These are phyloP conservation scores for Augochlora pura DNA, from an alignment of 1,140 invertebrate species.

Conservation along the genomic window DNA sequence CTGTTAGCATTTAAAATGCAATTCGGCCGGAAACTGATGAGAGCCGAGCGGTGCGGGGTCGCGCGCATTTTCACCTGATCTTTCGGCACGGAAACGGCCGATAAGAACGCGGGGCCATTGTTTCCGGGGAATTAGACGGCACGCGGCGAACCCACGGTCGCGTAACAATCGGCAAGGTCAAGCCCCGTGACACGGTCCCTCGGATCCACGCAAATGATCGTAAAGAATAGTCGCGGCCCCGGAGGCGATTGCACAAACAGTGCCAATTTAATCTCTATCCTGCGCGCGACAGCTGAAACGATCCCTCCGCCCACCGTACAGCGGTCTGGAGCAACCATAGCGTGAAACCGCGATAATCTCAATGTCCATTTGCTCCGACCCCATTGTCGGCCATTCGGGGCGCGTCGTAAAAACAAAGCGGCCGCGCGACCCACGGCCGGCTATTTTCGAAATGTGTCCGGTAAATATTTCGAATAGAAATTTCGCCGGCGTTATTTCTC, in stretches of 20 bases:
- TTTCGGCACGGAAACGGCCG: neutral
- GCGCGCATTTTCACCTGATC: neutral
- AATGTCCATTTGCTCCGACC: constrained; percentile 43
- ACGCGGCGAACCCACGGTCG: neutral
- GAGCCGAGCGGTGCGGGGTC: too few relatives aligned
- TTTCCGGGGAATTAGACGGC: neutral
- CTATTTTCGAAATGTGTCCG: neutral
- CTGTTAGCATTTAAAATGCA: too few relatives aligned
- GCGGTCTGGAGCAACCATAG: constrained; percentile 44
- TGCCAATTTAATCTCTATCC: constrained; percentile 61
- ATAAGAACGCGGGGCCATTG: neutral
- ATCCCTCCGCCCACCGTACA: constrained; percentile 38
- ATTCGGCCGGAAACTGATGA: too few relatives aligned
- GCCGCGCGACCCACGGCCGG: too few relatives aligned
- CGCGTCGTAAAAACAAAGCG: constrained; percentile 12
- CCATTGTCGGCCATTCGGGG: constrained; percentile 28
- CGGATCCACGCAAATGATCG: constrained; percentile 32
- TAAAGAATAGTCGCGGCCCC: constrained; percentile 42
- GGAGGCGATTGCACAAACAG: constrained; percentile 55
- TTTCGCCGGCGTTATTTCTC: neutral
- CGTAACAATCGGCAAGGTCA: neutral
- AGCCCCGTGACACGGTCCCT: constrained; percentile 7
- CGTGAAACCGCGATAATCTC: constrained; percentile 65
- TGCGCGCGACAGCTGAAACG: constrained; percentile 60
- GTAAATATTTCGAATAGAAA: neutral